Conservation (phyloP, 2,888 invertebrate genomes). For the Caenorhabditis sp. region DNA sequence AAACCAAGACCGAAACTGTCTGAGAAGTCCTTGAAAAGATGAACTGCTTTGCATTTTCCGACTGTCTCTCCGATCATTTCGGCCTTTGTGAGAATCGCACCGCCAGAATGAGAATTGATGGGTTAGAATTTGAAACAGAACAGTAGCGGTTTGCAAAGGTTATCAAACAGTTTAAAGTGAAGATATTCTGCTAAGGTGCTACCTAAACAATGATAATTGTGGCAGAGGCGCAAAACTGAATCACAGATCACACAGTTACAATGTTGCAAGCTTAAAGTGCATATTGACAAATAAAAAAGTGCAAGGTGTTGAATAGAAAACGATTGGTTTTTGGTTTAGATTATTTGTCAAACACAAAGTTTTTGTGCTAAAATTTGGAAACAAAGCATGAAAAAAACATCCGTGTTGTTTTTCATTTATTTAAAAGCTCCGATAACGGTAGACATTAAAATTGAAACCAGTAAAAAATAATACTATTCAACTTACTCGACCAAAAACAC, state of each 20-base stretch:
- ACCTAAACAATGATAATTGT: background rate
- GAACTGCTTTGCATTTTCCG: conserved; percentile 22
- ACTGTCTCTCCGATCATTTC: background rate
- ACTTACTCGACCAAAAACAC: no score
- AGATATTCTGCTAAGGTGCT: background rate
- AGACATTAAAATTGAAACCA: no score
- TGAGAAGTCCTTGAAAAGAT: conserved; percentile 45
- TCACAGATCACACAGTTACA: no score
- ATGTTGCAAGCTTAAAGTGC: background rate
- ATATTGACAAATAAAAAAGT: background rate
- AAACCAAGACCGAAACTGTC: conserved; percentile 21
- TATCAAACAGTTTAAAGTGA: background rate
- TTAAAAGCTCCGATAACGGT: no score
- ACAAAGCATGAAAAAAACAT: no score
- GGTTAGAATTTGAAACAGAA: background rate
- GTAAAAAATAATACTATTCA: no score
- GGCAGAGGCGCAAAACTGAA: no score
- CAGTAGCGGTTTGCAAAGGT: background rate
- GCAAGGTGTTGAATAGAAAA: no score
- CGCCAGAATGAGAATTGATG: conserved; percentile 7
- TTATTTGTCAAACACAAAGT: no score
- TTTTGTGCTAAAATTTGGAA: no score
- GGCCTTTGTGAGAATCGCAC: conserved; percentile 21
- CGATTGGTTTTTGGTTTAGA: no score
- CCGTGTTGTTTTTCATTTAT: no score